Percentiles rank a stretch among this genome's conserved stretches.
phyloP scores from a whole-genome alignment of 2,888 invertebrate genomes.

The Hanleya hanleyi region DNA sequence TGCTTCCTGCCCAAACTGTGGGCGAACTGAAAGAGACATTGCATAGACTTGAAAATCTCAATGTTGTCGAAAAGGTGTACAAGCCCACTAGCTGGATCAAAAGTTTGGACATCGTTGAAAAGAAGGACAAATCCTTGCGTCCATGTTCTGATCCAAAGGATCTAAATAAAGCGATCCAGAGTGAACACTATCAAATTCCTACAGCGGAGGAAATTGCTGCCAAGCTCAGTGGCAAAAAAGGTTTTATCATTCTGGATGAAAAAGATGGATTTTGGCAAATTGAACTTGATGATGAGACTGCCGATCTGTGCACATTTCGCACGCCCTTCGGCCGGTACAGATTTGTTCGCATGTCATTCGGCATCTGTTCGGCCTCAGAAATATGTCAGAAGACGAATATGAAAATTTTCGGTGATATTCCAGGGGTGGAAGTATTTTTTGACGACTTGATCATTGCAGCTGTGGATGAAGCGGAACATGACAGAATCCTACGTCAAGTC shows the following conservation, averaged over 20 bases:
- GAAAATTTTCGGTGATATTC: too few relatives aligned
- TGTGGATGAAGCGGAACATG: slow-evolving; percentile 34
- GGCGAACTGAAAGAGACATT: background rate
- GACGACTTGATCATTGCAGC: slow-evolving; percentile 40
- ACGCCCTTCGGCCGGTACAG: slow-evolving; percentile 33
- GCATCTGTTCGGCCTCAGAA: slow-evolving; percentile 31
- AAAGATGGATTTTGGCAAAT: slow-evolving; percentile 40
- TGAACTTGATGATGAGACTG: slow-evolving; percentile 30
- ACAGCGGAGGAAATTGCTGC: too few relatives aligned
- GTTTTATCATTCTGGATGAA: slow-evolving; percentile 34
- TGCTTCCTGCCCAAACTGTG: too few relatives aligned
- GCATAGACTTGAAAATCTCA: background rate
- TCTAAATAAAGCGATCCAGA: too few relatives aligned
- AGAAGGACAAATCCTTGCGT: too few relatives aligned
- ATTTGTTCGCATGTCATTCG: slow-evolving; percentile 37
- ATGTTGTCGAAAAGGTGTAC: background rate
- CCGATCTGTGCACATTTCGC: slow-evolving; percentile 41
- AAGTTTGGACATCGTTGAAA: too few relatives aligned
- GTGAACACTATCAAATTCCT: too few relatives aligned
- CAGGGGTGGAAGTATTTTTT: slow-evolving; percentile 34
- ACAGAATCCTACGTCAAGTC: slow-evolving; percentile 29
- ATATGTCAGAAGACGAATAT: slow-evolving; percentile 33
- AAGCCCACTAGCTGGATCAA: too few relatives aligned
- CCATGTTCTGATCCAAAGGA: too few relatives aligned
- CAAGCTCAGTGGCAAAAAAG: slow-evolving; percentile 29